Evolutionary conservation across 2,797 vertebrate species (phyloP), one percentile per base, ranked within the genome.

Genomic region (Crax fasciolata): DNA sequence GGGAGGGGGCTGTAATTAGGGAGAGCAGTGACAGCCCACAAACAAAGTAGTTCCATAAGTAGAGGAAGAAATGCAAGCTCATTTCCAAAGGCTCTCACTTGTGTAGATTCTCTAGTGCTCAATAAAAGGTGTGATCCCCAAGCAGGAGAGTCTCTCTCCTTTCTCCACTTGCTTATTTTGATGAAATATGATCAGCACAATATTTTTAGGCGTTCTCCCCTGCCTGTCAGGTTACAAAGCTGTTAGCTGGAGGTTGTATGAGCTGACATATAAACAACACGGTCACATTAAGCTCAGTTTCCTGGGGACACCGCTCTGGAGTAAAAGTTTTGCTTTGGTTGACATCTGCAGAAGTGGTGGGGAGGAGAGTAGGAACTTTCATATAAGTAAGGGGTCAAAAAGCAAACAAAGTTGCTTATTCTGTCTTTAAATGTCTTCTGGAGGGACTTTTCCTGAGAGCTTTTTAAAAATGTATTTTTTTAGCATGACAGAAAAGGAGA

Each of bases 101-200:
- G 38, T 1, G 1, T 71, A 28, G 83, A 92, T 94, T 95, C 94
- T 95, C 95, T 81, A 63, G 94, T 89, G 94, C 73, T 95, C 92
- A 95, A 96, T 95, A 95, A 97, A 95, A 95, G 90, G 93, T 95
- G 93, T 89, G 94, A 96, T 89, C 77, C 52, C 57, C 49, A 88
- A 82, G 23, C 84, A 95, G 92, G 85, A 90, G 90, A 95, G 67
- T 63, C 77, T 89, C 63, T 94, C 80, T 93, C 67, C 86, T 96
- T 95, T 97, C 94, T 95, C 86, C 94, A 84, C 93, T 95, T 93
- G 85, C 86, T 96, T 97, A 94, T 97, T 96, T 97, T 97, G 88
- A 87, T 96, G 96, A 97, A 95, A 96, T 95, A 96, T 39, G 86
- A 95, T 90, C 94, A 83, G 86, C 88, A 79, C 55, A 90, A 87